Evolutionary conservation across 1,140 invertebrate species (phyloP).

Genomic region (Eueides isabella): DNA sequence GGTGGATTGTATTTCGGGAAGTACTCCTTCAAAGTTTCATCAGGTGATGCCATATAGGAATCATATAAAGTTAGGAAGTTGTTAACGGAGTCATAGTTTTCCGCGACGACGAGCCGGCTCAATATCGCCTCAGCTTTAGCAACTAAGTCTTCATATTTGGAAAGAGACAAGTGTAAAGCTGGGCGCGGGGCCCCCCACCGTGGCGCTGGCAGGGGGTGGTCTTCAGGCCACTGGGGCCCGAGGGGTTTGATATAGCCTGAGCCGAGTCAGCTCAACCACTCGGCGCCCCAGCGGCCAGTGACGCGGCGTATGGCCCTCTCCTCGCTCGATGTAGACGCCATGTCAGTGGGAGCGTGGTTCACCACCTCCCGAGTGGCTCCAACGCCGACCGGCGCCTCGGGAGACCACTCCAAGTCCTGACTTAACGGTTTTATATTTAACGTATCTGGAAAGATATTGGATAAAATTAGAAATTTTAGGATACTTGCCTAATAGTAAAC

Average conservation of each 20-base stretch:
- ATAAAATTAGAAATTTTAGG: conserved; percentile 28
- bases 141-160: conserved; percentile 89
- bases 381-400: conserved; percentile 74
- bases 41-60: conserved; percentile 83
- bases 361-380: conserved; percentile 79
- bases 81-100: conserved; percentile 93
- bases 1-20: conserved; percentile 87
- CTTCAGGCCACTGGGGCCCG: conserved; percentile 65
- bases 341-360: conserved; percentile 58
- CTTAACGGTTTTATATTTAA: conserved; percentile 82
- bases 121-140: conserved; percentile 90
- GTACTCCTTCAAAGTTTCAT: conserved; percentile 60
- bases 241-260: conserved; percentile 81
- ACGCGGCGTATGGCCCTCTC: conserved; percentile 85
- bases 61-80: conserved; percentile 93
- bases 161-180: conserved; percentile 84
- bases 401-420: conserved; percentile 77
- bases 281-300: conserved; percentile 92
- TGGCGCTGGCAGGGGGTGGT: conserved; percentile 86
- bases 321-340: conserved; percentile 75
- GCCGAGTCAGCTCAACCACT: conserved; percentile 97
- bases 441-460: conserved; percentile 61
- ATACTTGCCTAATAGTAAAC: conserved; percentile 16
- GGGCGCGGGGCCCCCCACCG: conserved; percentile 83
- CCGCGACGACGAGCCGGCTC: conserved; percentile 90